phyloP scores from a whole-genome alignment of 2,888 invertebrate species.

The Petrolisthes manimaculis region DNA sequence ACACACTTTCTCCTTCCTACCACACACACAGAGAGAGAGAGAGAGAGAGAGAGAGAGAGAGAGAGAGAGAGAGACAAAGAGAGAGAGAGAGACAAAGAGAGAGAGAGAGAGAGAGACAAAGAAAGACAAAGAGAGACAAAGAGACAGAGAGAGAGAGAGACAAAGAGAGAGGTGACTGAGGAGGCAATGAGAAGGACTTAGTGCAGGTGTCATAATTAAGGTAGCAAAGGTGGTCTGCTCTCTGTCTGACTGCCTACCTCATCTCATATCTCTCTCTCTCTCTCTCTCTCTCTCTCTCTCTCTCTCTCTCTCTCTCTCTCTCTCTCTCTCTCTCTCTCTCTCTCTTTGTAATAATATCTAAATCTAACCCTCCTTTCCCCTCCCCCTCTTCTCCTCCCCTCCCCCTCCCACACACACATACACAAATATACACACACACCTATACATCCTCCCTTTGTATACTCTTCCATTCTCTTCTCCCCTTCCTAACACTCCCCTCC shows the following conservation, averaged over 20 bases:
- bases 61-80: not conserved
- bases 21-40: not conserved
- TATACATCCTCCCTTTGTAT: not conserved
- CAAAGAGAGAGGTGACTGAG: not conserved
- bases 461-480: not conserved
- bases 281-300: not conserved
- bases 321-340: not conserved
- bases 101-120: no score
- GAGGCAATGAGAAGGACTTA: no score
- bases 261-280: not conserved
- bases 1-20: no score
- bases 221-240: no score
- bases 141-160: no score
- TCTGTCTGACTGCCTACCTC: not conserved
- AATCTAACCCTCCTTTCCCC: not conserved
- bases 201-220: no score
- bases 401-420: not conserved
- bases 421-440: not conserved
- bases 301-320: not conserved
- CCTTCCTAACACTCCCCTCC: not conserved
- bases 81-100: conserved; percentile 1
- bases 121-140: no score
- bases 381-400: not conserved
- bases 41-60: not conserved
- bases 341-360: not conserved